Evolutionary conservation across 2,113 vertebrate species (phyloP).

Genomic region (Oceanodroma tethys): DNA sequence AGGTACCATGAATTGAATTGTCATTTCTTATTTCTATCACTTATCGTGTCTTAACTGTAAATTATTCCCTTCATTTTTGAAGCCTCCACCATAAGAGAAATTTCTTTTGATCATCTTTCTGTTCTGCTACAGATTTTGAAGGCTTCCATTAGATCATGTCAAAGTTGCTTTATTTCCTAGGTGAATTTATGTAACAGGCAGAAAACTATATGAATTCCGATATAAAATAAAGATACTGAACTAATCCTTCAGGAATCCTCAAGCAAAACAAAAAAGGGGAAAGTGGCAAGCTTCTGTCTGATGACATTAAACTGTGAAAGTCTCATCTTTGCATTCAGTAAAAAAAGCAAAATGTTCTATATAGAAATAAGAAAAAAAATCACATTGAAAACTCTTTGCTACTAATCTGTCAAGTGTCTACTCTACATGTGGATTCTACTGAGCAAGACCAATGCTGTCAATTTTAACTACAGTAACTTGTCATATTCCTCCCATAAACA

Average conservation of each 20-base stretch:
- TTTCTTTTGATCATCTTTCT: conserved; percentile 39
- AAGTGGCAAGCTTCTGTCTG: neutral
- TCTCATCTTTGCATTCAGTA: neutral
- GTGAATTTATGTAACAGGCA: conserved; percentile 9
- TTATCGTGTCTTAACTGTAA: conserved; percentile 22
- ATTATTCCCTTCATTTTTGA: conserved; percentile 17
- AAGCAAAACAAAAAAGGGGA: neutral
- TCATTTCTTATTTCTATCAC: conserved; percentile 29
- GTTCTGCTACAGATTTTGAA: conserved; percentile 20
- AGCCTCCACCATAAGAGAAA: neutral
- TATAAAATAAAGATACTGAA: conserved; percentile 12
- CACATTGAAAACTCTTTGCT: neutral
- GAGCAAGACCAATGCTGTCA: neutral
- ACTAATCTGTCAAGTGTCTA: neutral
- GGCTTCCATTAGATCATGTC: conserved; percentile 51
- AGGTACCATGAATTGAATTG: neutral
- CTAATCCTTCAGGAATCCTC: neutral
- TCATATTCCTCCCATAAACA: neutral
- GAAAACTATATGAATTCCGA: neutral
- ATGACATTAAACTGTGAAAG: neutral
- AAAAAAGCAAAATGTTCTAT: neutral
- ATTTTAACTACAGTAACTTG: neutral
- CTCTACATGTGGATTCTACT: neutral
- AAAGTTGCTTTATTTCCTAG: conserved; percentile 37
- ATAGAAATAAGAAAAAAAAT: neutral